phyloP scores from a whole-genome alignment of 2,113 vertebrate genomes.

The Crocuta crocuta region DNA sequence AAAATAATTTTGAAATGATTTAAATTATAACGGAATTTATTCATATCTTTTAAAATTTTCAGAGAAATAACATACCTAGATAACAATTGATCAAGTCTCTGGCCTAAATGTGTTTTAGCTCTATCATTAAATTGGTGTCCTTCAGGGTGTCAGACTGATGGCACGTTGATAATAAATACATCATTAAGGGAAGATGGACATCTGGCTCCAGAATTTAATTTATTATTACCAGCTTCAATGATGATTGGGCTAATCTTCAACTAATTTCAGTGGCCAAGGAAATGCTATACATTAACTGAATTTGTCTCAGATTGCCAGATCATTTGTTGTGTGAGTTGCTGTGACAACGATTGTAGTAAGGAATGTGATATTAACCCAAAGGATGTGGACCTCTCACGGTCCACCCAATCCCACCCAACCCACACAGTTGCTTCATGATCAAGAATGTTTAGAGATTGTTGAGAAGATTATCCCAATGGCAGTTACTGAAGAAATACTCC shows the following conservation, averaged over 20 bases:
- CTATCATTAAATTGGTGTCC: not conserved
- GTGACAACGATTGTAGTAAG: not conserved
- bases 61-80: not conserved
- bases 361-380: not conserved
- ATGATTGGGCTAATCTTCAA: not conserved
- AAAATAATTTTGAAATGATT: not conserved
- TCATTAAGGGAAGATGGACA: not conserved
- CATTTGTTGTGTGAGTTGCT: not conserved
- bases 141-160: not conserved
- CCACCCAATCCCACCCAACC: fast-evolving
- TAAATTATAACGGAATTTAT: not conserved
- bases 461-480: not conserved
- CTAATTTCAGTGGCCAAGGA: not conserved
- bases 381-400: not conserved
- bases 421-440: not conserved
- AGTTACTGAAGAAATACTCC: not conserved
- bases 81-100: not conserved
- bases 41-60: not conserved
- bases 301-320: not conserved
- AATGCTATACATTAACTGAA: not conserved
- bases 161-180: not conserved
- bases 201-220: not conserved
- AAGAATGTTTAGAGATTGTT: not conserved
- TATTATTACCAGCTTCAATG: not conserved
- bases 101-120: not conserved